phyloP scores from a whole-genome alignment of 2,113 vertebrate species.

The Erythrocercus mccallii region DNA sequence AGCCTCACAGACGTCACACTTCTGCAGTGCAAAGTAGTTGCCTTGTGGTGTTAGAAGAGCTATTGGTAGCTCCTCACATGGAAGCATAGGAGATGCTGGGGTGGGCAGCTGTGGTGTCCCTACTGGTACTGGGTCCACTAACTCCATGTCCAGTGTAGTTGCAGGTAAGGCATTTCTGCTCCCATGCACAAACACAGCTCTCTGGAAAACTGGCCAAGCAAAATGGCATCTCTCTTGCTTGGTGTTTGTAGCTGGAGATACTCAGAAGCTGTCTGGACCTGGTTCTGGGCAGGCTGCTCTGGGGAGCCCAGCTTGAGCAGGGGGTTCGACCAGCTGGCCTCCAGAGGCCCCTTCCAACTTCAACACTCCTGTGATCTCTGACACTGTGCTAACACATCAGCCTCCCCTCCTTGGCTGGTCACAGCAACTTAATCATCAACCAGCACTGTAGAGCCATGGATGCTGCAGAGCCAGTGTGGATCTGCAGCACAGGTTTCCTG shows the following conservation, averaged over 20 bases:
- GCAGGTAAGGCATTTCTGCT: not conserved
- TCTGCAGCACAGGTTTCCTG: not conserved
- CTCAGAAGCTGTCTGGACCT: rapidly evolving
- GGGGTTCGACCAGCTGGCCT: not conserved
- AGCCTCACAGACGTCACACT: rapidly evolving
- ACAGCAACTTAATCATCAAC: not conserved
- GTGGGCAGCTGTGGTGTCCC: not conserved
- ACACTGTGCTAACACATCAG: not conserved
- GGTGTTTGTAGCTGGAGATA: not conserved
- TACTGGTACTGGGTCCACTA: not conserved
- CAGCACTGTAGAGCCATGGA: rapidly evolving
- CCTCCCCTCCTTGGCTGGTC: not conserved
- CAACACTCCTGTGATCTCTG: not conserved
- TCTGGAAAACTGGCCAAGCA: not conserved
- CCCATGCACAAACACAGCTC: not conserved
- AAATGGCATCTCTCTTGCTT: not conserved
- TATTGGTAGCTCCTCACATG: not conserved
- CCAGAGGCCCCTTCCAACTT: not conserved
- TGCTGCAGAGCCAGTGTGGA: not conserved
- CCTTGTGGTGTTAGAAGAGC: not conserved
- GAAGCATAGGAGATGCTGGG: rapidly evolving
- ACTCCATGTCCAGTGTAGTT: not conserved
- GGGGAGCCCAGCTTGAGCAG: not conserved
- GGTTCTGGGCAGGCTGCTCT: not conserved
- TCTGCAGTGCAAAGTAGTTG: not conserved